Evolutionary conservation across 2,113 vertebrate genomes (phyloP).

Genomic region (Tachysurus vachellii): DNA sequence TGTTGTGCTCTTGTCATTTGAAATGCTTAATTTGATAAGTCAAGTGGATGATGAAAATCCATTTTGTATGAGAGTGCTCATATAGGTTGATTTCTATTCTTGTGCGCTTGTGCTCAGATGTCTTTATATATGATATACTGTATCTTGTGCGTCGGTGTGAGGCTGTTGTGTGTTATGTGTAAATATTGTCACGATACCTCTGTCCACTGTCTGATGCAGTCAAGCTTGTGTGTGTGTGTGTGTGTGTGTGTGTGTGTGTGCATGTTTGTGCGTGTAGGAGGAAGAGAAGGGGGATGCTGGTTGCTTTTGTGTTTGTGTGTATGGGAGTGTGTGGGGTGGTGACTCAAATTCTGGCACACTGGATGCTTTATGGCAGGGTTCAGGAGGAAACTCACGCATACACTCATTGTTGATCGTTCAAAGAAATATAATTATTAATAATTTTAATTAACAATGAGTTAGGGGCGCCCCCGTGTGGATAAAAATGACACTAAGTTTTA

Average conservation of each 20-base stretch:
- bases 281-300: slow-evolving; percentile 21
- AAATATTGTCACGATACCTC: slow-evolving; percentile 29
- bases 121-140: background rate
- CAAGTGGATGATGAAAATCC: slow-evolving; percentile 21
- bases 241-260: slow-evolving; percentile 32
- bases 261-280: slow-evolving; percentile 19
- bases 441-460: slow-evolving; percentile 49
- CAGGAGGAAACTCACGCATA: slow-evolving; percentile 17
- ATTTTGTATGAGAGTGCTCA: slow-evolving; percentile 24
- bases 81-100: slow-evolving; percentile 3
- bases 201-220: slow-evolving; percentile 29
- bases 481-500: background rate
- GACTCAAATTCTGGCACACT: slow-evolving; percentile 52
- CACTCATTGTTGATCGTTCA: background rate
- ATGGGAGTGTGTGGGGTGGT: slow-evolving; percentile 34
- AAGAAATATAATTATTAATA: no score
- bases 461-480: slow-evolving; percentile 53
- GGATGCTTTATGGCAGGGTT: slow-evolving; percentile 43
- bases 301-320: slow-evolving; percentile 29
- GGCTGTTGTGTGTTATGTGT: background rate
- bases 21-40: slow-evolving; percentile 19
- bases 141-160: slow-evolving; percentile 11
- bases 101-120: slow-evolving; percentile 19
- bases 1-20: slow-evolving; percentile 29
- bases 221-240: slow-evolving; percentile 30